phyloP scores from a whole-genome alignment of 2,797 vertebrate species.

The Lagocephalus sceleratus region DNA sequence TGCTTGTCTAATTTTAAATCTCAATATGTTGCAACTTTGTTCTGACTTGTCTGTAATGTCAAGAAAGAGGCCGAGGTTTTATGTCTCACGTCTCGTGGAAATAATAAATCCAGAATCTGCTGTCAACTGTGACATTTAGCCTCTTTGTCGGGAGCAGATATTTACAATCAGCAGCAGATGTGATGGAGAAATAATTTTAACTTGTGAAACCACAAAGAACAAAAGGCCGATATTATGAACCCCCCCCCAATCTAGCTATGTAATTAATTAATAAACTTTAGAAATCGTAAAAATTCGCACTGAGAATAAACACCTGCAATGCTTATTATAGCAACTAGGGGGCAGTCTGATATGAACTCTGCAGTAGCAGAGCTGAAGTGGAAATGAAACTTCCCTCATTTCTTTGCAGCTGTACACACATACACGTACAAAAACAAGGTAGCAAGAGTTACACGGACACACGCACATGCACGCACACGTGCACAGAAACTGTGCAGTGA shows the following conservation, averaged over 20 bases:
- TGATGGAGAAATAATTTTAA: neutral
- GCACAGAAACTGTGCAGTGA: conserved; percentile 41
- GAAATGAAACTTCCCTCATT: conserved; percentile 41
- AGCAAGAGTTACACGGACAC: conserved; percentile 7
- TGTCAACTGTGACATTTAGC: neutral
- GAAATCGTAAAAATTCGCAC: conserved; percentile 1
- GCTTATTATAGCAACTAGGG: conserved; percentile 62
- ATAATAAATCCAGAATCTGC: too few relatives aligned
- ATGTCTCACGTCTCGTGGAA: too few relatives aligned
- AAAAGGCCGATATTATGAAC: neutral
- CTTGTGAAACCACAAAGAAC: conserved; percentile 6
- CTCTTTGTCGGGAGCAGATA: neutral
- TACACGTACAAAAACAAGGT: conserved; percentile 23
- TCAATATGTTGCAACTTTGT: neutral
- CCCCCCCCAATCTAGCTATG: conserved; percentile 6
- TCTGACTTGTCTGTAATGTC: too few relatives aligned
- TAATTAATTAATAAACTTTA: neutral
- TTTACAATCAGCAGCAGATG: neutral
- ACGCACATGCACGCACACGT: conserved; percentile 8
- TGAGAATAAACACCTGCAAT: conserved; percentile 10
- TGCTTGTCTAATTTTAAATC: neutral
- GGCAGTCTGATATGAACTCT: conserved; percentile 67
- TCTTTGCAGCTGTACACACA: conserved; percentile 36
- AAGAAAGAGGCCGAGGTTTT: too few relatives aligned
- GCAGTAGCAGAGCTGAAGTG: conserved; percentile 29